Conservation (phyloP, 2,888 invertebrate genomes). For the Nemapogon koenigi region DNA sequence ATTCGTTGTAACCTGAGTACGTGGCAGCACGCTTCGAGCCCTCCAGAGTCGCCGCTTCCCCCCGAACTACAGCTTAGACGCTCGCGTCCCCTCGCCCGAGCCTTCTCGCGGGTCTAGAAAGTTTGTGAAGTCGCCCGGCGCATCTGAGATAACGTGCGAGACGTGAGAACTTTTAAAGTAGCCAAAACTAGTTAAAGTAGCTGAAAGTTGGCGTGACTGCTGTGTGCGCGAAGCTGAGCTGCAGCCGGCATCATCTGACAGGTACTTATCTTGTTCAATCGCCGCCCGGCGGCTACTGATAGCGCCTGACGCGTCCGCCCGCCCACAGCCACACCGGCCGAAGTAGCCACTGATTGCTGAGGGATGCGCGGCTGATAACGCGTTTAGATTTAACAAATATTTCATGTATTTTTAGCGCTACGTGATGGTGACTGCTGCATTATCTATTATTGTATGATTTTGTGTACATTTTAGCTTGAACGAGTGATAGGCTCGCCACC, state of each 20-base stretch:
- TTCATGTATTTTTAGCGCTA: no score
- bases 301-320: constrained; percentile 6
- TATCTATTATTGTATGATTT: no score
- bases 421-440: no score
- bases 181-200: constrained; percentile 29
- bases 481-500: no score
- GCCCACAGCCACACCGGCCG: no score
- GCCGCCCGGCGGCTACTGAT: background rate
- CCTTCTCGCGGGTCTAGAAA: background rate
- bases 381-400: no score
- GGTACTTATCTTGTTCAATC: constrained; percentile 1
- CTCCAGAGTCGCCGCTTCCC: constrained; percentile 40
- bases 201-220: constrained; percentile 28
- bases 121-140: background rate
- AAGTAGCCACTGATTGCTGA: no score
- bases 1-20: constrained; percentile 54
- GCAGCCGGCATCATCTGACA: background rate
- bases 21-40: constrained; percentile 49
- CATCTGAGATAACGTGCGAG: constrained; percentile 26
- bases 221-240: background rate
- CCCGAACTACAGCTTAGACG: constrained; percentile 37
- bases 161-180: constrained; percentile 40
- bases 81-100: constrained; percentile 10
- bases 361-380: no score
- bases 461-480: no score